Evolutionary conservation across 2,113 vertebrate genomes (phyloP).

Genomic region (Vireo altiloquus): DNA sequence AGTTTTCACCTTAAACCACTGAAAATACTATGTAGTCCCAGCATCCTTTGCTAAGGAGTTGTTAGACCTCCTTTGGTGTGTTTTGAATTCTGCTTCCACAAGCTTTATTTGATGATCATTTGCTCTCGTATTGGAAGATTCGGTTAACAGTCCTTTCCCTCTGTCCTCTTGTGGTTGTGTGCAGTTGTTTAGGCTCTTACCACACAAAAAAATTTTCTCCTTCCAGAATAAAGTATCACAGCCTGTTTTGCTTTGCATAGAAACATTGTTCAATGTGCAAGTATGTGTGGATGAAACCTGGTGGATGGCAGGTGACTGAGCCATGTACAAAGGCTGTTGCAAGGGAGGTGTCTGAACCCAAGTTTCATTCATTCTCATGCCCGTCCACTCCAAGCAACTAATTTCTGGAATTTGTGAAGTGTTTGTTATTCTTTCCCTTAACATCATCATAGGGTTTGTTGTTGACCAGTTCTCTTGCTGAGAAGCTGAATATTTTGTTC

Average conservation of each 20-base stretch:
- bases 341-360: background rate
- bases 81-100: background rate
- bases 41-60: background rate
- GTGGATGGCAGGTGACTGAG: background rate
- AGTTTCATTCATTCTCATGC: background rate
- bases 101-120: background rate
- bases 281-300: background rate
- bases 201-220: background rate
- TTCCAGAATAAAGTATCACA: background rate
- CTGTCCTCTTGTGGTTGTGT: background rate
- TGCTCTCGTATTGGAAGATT: background rate
- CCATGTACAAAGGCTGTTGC: rapidly evolving
- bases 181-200: background rate
- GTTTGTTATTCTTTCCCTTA: background rate
- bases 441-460: background rate
- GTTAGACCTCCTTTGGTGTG: background rate
- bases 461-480: background rate
- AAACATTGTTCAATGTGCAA: background rate
- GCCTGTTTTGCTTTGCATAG: background rate
- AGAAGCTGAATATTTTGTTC: background rate
- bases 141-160: background rate
- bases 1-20: background rate
- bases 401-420: background rate
- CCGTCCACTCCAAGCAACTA: background rate
- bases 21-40: background rate